A percentile compares a stretch with the other conserved stretches of the same genome.
phyloP scores from a whole-genome alignment of 2,888 invertebrate genomes.

The Leptinotarsa haldemani region DNA sequence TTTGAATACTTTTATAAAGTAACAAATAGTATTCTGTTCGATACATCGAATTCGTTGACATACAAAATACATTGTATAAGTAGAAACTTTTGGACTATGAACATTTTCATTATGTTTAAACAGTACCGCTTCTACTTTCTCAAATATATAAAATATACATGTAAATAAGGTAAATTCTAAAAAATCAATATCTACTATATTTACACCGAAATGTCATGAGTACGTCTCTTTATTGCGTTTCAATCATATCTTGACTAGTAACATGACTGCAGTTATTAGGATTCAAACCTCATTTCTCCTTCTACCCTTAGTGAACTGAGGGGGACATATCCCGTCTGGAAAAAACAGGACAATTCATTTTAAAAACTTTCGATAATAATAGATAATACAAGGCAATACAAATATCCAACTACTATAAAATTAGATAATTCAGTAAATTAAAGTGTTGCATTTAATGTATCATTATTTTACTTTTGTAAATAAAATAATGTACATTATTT shows the following conservation, averaged over 20 bases:
- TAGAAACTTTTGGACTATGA: slow-evolving; percentile 19
- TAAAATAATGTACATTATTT: no score
- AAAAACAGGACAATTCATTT: not conserved
- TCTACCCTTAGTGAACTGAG: slow-evolving; percentile 75
- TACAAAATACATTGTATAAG: slow-evolving; percentile 18
- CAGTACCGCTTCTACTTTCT: slow-evolving; percentile 19
- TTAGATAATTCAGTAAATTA: no score
- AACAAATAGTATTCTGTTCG: slow-evolving; percentile 30
- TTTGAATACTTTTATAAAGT: slow-evolving; percentile 23
- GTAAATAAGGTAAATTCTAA: slow-evolving; percentile 42
- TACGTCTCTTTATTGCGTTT: slow-evolving; percentile 44
- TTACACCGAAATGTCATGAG: slow-evolving; percentile 35
- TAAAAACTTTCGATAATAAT: not conserved
- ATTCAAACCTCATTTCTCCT: slow-evolving; percentile 56
- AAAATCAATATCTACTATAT: slow-evolving; percentile 42
- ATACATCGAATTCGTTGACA: slow-evolving; percentile 28
- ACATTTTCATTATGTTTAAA: slow-evolving; percentile 3
- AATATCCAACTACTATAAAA: no score
- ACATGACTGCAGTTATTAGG: slow-evolving; percentile 33
- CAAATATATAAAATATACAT: slow-evolving; percentile 39
- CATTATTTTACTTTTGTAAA: no score
- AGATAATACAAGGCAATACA: no score
- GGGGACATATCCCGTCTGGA: slow-evolving; percentile 82
- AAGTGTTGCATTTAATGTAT: no score
- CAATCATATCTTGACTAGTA: slow-evolving; percentile 39